phyloP scores from a whole-genome alignment of 2,113 vertebrate genomes.

The Phainopepla nitens region DNA sequence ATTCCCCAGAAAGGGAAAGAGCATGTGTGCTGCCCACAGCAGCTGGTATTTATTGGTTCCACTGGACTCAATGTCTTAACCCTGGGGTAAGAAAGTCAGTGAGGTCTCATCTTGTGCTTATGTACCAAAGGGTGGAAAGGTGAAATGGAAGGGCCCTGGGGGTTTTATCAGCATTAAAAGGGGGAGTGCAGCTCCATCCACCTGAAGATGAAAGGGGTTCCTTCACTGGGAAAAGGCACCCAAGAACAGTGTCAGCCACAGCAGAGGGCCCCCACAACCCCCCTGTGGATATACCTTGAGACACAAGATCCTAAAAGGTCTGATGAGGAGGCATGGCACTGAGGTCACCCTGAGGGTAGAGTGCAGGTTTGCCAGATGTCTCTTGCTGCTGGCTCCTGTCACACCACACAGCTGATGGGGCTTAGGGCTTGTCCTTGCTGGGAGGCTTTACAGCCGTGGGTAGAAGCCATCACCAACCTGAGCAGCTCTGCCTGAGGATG shows the following conservation, averaged over 20 bases:
- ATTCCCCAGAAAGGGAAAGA: background rate
- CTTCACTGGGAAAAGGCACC: background rate
- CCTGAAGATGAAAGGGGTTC: background rate
- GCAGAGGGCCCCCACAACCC: background rate
- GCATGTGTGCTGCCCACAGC: background rate
- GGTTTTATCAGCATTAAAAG: background rate
- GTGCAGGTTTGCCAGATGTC: background rate
- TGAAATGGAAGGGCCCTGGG: background rate
- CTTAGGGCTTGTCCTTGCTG: background rate
- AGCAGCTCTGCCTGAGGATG: background rate
- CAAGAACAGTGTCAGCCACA: background rate
- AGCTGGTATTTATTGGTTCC: background rate
- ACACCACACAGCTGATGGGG: background rate
- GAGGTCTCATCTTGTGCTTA: background rate
- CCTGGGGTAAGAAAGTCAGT: background rate
- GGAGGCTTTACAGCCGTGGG: background rate
- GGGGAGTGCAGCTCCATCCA: background rate
- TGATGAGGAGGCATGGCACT: fast-evolving
- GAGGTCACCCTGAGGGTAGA: fast-evolving
- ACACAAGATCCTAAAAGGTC: background rate
- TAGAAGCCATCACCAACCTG: background rate
- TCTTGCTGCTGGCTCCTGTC: background rate
- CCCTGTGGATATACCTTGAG: background rate
- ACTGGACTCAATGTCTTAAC: background rate
- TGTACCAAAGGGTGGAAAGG: background rate